Evolutionary conservation across 2,888 invertebrate species (phyloP).

Genomic region (Mantis religiosa): DNA sequence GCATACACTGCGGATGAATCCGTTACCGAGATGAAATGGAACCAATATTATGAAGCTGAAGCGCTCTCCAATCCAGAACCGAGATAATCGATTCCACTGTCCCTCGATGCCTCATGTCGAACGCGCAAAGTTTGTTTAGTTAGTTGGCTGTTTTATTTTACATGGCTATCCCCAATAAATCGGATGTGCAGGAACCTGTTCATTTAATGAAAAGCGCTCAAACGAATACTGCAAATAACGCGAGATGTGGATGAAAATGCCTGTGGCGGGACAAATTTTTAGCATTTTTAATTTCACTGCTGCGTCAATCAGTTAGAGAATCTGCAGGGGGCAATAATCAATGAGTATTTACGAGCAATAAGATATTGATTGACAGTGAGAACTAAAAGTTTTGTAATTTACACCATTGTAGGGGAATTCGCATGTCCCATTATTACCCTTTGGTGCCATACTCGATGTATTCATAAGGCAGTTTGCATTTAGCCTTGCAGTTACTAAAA

Average conservation of each 20-base stretch:
- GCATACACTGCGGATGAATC: background rate
- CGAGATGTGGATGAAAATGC: background rate
- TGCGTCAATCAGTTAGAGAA: no score
- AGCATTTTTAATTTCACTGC: no score
- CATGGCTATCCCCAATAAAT: background rate
- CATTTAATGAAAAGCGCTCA: background rate
- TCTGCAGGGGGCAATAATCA: no score
- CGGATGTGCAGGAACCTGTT: background rate
- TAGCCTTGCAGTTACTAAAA: no score
- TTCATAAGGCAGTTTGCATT: no score
- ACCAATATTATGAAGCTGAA: background rate
- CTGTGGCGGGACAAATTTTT: no score
- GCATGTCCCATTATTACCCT: no score
- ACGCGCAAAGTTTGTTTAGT: background rate
- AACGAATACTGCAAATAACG: background rate
- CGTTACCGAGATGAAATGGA: background rate
- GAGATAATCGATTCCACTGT: background rate
- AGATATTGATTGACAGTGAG: no score
- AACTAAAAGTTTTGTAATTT: no score
- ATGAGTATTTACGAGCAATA: no score
- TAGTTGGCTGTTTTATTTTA: background rate
- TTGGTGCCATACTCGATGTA: no score
- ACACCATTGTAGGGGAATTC: no score
- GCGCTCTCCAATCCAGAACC: background rate
- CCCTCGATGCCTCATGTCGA: background rate